Conservation (phyloP, 2,797 vertebrate genomes). For the Pseudomugil gertrudae region DNA sequence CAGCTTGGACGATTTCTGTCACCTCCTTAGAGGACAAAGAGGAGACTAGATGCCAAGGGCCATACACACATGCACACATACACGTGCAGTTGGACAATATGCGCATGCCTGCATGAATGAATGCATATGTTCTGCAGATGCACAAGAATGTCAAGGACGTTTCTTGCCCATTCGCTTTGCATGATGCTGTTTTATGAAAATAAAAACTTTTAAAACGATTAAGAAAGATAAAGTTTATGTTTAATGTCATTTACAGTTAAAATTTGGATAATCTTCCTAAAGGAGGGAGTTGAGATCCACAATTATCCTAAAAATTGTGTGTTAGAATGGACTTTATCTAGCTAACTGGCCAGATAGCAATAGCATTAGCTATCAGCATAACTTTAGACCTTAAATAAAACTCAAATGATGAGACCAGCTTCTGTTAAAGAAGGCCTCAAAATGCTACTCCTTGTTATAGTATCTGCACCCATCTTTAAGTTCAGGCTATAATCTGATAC, state of each 20-base stretch:
- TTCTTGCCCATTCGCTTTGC: background rate
- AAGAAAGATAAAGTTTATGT: background rate
- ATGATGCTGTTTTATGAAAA: background rate
- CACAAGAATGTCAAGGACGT: slow-evolving; percentile 21
- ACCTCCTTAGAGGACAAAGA: slow-evolving; percentile 62
- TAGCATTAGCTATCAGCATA: background rate
- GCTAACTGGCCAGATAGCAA: background rate
- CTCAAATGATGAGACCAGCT: no score
- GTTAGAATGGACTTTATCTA: background rate
- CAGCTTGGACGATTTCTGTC: slow-evolving; percentile 12
- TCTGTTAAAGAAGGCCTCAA: no score
- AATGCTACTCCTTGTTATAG: no score
- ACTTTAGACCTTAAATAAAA: no score
- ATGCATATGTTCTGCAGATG: slow-evolving; percentile 9
- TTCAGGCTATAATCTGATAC: no score
- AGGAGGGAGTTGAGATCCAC: background rate
- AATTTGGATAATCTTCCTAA: background rate
- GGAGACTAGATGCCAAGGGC: slow-evolving; percentile 60
- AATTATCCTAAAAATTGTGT: background rate
- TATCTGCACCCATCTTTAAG: no score
- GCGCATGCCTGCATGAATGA: background rate
- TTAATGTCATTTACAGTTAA: background rate
- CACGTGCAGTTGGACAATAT: slow-evolving; percentile 1
- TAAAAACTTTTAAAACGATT: background rate
- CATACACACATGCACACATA: slow-evolving; percentile 9